Evolutionary conservation across 2,113 vertebrate genomes (phyloP), one percentile per base, ranked within the genome.

Genomic region (Amazona vittata): DNA sequence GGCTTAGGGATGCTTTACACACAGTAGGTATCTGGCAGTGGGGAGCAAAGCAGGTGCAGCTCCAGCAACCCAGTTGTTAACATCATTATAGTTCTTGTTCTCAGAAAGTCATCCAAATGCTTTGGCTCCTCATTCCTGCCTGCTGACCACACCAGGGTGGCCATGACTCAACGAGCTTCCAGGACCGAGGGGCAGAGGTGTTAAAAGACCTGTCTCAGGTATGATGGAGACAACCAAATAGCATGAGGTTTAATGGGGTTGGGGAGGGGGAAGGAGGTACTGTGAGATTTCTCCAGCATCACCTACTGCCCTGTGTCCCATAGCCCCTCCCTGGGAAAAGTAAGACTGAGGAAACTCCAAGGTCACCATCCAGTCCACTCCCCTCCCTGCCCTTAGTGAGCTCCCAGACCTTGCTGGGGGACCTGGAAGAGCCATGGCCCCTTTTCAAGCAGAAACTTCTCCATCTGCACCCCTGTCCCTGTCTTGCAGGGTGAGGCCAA

Each of bases 401-500:
- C 41, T 53, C 8, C 68, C 35, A 69, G 39, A 70, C 26, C 44
- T 75, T 2, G 0, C 9, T 83, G 49, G 41, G 76, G 43, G 44
- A 78, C 39, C 46, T 82, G 46, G 20, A 77, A 73, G 25, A 93
- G 35, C 59, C n/a, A 18, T 1, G 0, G 25, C 25, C 9, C 7
- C 16, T 79, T 87, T 41, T 73, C 59, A 73, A 77, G n/a, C 47
- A 83, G 33, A 67, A 6, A 4, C 43, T 71, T 47, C 19, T 60
- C 50, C 35, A 39, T 47, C 16, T 3, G 2, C 9, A 10, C 16
- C 29, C 9, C 10, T 41, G 10, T 29, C 24, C 37, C 44, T 93
- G 41, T 63, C 14, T 95, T 94, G 35, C 79, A 94, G 86, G 97
- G 97, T 79, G 95, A 96, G 94, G 90, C 33, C 83, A 69, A 46